Percentiles rank a stretch among this genome's conserved stretches.
Evolutionary conservation across 2,888 invertebrate species (phyloP).

Genomic region (Plutella xylostella): DNA sequence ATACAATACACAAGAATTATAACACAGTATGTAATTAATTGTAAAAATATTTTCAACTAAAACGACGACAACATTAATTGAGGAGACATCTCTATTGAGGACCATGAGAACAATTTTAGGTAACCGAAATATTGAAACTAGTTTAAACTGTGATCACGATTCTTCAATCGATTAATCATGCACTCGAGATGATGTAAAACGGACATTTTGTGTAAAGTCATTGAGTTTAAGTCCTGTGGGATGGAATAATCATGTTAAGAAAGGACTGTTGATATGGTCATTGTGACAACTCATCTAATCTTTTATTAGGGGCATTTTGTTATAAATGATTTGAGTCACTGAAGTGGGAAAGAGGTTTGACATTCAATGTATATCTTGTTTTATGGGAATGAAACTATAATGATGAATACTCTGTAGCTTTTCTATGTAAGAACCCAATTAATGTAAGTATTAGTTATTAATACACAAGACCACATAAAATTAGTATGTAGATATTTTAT

Average conservation of each 20-base stretch:
- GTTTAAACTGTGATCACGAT: constrained; percentile 15
- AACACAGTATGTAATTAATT: no score
- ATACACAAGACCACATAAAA: no score
- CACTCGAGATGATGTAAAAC: constrained; percentile 12
- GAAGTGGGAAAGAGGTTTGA: constrained; percentile 25
- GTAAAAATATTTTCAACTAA: no score
- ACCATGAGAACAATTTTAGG: not conserved
- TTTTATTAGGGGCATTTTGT: constrained; percentile 16
- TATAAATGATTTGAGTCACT: constrained; percentile 26
- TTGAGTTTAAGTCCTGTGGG: constrained; percentile 23
- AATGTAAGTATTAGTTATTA: no score
- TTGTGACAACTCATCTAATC: constrained; percentile 27
- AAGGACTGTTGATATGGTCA: constrained; percentile 18
- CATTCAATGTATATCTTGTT: constrained; percentile 24
- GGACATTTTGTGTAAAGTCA: constrained; percentile 33
- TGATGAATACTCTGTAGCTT: no score
- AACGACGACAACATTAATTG: no score
- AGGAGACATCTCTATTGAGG: not conserved
- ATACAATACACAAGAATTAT: no score
- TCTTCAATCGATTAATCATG: constrained; percentile 39
- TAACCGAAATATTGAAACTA: constrained; percentile 1
- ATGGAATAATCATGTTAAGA: constrained; percentile 24
- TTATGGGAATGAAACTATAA: constrained; percentile 47
- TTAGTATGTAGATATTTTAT: no score
- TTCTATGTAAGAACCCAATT: no score